Evolutionary conservation across 2,797 vertebrate genomes (phyloP).

Genomic region (Rhabdomys pumilio): DNA sequence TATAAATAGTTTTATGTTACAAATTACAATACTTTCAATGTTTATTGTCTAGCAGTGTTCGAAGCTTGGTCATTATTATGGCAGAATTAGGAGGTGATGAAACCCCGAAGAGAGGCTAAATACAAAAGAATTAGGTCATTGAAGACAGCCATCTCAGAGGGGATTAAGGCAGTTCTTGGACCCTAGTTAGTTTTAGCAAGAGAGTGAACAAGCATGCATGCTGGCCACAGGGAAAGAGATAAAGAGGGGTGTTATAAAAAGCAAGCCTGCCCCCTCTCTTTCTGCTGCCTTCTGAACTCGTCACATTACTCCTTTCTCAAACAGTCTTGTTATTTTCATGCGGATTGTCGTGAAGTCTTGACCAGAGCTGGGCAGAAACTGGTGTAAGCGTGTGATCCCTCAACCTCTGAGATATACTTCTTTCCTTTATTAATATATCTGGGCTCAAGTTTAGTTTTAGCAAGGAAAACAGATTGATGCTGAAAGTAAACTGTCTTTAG

Average conservation of each 20-base stretch:
- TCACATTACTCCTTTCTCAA: neutral
- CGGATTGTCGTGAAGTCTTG: neutral
- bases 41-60: neutral
- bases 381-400: neutral
- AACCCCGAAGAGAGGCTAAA: neutral
- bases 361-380: neutral
- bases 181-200: neutral
- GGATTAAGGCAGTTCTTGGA: neutral
- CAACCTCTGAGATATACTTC: neutral
- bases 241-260: no score
- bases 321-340: neutral
- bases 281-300: neutral
- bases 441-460: neutral
- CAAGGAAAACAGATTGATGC: neutral
- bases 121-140: neutral
- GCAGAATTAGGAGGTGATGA: neutral
- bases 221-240: neutral
- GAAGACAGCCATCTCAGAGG: neutral
- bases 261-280: no score
- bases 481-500: slow-evolving; percentile 11
- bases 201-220: neutral
- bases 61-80: neutral
- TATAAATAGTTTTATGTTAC: neutral
- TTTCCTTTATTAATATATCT: neutral
- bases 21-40: neutral